Evolutionary conservation across 2,113 vertebrate species (phyloP).

Genomic region (Mustela nigripes): DNA sequence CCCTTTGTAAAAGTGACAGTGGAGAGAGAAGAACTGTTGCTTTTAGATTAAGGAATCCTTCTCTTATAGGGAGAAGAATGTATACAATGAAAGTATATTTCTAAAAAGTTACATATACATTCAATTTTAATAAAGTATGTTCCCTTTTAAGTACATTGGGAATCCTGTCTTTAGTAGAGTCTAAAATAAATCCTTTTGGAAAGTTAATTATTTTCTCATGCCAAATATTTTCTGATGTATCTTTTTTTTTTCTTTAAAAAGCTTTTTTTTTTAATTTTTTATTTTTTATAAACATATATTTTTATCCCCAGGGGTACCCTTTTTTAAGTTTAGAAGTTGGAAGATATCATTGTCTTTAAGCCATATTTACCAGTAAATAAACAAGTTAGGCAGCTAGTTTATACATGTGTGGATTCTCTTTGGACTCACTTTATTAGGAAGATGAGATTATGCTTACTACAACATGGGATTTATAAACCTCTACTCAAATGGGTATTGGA

Average conservation of each 20-base stretch:
- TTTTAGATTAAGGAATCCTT: constrained; percentile 6
- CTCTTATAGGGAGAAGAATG: neutral
- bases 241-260: neutral
- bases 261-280: no score
- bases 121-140: constrained; percentile 46
- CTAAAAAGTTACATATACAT: neutral
- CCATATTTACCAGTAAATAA: neutral
- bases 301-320: no score
- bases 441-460: neutral
- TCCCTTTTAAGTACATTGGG: constrained; percentile 13
- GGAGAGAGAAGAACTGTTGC: neutral
- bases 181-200: neutral
- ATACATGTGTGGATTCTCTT: neutral
- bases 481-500: neutral
- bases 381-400: neutral
- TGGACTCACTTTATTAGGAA: neutral
- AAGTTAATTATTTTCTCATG: constrained; percentile 52
- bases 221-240: constrained; percentile 22
- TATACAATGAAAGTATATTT: neutral
- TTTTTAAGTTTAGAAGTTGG: constrained; percentile 36
- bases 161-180: neutral
- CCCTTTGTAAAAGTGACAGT: neutral
- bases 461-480: neutral
- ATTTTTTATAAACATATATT: no score
- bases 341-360: constrained; percentile 8